Conservation (phyloP, 1,140 invertebrate genomes). For the Delia radicum region DNA sequence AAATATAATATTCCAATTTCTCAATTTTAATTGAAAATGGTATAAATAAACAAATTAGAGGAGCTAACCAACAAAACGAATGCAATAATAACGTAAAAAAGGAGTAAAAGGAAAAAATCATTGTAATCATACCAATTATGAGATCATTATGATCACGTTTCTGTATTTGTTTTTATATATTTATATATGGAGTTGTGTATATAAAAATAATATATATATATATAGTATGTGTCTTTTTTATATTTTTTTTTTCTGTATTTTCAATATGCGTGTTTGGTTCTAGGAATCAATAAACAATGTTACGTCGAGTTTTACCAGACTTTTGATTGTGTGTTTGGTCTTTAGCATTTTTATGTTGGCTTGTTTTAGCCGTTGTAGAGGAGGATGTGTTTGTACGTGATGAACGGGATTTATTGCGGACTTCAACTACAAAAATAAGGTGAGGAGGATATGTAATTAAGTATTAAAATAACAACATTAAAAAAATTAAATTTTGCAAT, state of each 20-base stretch:
- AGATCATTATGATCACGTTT: constrained; percentile 19
- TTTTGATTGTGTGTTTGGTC: constrained; percentile 48
- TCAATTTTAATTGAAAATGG: too few relatives aligned
- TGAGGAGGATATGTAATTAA: neutral
- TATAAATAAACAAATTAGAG: neutral
- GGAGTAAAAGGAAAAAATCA: neutral
- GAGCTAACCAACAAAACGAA: neutral
- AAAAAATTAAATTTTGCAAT: too few relatives aligned
- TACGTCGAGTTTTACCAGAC: constrained; percentile 39
- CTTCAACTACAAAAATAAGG: constrained; percentile 28
- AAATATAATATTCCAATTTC: too few relatives aligned
- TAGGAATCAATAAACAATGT: constrained; percentile 24
- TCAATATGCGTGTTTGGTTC: neutral
- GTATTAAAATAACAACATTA: constrained; percentile 28
- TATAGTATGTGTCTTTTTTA: neutral
- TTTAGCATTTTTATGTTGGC: constrained; percentile 31
- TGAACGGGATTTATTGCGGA: constrained; percentile 54
- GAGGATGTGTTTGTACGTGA: constrained; percentile 42
- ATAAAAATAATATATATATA: neutral
- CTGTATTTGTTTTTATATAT: neutral
- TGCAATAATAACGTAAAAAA: neutral
- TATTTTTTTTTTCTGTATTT: neutral
- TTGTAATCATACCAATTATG: constrained; percentile 11
- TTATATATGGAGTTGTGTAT: neutral
- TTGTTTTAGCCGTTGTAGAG: constrained; percentile 28